These are phyloP conservation scores for Erethizon dorsatum DNA, from an alignment of 2,797 vertebrate genomes.

Conservation along the genomic window DNA sequence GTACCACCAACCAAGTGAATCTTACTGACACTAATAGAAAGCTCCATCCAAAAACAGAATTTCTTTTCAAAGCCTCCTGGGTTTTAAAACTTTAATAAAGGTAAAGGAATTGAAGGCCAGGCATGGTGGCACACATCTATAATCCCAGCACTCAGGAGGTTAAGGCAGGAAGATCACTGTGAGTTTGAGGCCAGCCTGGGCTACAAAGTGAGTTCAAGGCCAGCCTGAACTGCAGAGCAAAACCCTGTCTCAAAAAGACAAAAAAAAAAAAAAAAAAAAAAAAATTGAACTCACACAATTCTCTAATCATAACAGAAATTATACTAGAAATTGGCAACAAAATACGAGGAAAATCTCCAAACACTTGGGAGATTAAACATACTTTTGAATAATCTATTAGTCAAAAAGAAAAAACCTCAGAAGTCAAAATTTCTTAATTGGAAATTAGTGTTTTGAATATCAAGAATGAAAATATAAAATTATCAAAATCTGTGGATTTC, in stretches of 20 bases:
- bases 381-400: slow-evolving; percentile 26
- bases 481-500: neutral
- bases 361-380: slow-evolving; percentile 37
- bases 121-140: neutral
- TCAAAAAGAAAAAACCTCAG: neutral
- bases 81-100: slow-evolving; percentile 47
- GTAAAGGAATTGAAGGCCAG: neutral
- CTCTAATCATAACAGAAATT: neutral
- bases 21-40: slow-evolving; percentile 14
- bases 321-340: slow-evolving; percentile 2
- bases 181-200: neutral
- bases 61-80: neutral
- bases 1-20: neutral
- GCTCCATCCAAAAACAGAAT: neutral
- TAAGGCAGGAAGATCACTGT: neutral
- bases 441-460: neutral
- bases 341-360: neutral
- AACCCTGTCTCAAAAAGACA: neutral
- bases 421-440: neutral
- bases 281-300: slow-evolving; percentile 17
- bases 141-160: neutral
- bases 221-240: neutral
- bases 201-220: too few species aligned
- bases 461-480: slow-evolving; percentile 31
- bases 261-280: neutral